phyloP scores from a whole-genome alignment of 2,888 invertebrate genomes.

The Synergus gifuensis region DNA sequence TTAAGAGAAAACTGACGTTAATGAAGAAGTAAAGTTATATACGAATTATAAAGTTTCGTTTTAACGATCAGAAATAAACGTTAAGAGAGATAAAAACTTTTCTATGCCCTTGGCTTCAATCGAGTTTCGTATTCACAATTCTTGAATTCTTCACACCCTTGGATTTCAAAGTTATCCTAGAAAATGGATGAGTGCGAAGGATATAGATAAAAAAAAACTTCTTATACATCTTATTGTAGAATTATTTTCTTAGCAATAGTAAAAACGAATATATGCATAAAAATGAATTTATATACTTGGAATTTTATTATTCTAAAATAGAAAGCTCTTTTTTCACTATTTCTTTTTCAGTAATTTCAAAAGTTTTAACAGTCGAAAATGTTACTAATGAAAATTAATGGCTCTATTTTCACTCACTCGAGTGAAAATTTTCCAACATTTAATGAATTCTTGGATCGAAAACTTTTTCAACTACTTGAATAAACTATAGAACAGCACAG shows the following conservation, averaged over 20 bases:
- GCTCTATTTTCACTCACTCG: no score
- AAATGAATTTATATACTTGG: no score
- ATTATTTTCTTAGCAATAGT: background rate
- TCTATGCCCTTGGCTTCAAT: background rate
- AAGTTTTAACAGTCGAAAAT: no score
- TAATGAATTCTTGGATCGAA: no score
- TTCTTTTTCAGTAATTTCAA: no score
- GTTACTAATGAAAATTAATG: no score
- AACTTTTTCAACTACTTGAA: no score
- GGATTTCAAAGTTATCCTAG: background rate
- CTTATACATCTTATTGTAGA: background rate
- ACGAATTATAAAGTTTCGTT: background rate
- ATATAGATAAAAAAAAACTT: background rate
- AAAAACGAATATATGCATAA: background rate
- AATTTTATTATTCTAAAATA: no score
- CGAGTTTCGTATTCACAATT: slow-evolving; percentile 22
- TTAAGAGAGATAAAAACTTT: slow-evolving; percentile 24
- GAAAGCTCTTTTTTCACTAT: no score
- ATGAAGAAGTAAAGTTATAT: background rate
- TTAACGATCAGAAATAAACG: background rate
- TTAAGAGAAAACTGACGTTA: background rate
- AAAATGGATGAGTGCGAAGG: background rate
- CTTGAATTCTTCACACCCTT: background rate
- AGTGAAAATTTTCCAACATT: no score
- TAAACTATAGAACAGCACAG: no score